phyloP scores from a whole-genome alignment of 1,140 invertebrate genomes.

The Heliconius nattereri region DNA sequence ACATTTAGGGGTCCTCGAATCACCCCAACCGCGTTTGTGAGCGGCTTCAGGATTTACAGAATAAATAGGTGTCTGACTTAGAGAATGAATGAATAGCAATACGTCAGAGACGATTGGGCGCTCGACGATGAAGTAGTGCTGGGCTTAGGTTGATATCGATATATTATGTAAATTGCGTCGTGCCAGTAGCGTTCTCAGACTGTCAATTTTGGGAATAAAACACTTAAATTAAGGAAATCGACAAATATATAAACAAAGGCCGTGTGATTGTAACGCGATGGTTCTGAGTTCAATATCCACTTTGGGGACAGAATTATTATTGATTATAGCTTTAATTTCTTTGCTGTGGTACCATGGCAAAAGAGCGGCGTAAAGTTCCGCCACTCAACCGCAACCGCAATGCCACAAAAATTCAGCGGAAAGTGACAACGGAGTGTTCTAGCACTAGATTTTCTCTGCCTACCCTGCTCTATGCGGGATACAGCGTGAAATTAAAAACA shows the following conservation, averaged over 20 bases:
- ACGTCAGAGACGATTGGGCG: conserved; percentile 68
- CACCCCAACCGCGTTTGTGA: conserved; percentile 38
- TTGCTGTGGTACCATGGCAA: not conserved
- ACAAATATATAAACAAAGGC: too few species aligned
- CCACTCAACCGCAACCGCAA: not conserved
- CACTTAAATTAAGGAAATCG: too few species aligned
- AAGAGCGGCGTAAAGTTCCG: not conserved
- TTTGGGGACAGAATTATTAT: too few species aligned
- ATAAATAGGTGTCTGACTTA: conserved; percentile 60
- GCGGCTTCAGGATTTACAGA: conserved; percentile 52
- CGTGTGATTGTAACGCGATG: too few species aligned
- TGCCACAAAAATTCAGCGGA: not conserved
- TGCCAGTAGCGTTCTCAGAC: too few species aligned
- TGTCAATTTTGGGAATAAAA: too few species aligned
- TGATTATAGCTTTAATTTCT: not conserved
- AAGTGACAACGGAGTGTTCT: not conserved
- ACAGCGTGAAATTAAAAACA: not conserved
- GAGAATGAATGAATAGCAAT: conserved; percentile 65
- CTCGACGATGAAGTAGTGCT: conserved; percentile 55
- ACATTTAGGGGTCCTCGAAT: conserved; percentile 32
- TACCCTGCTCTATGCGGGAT: not conserved
- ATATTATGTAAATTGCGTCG: too few species aligned
- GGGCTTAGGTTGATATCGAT: conserved; percentile 35
- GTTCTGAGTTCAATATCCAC: too few species aligned
- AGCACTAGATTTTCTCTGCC: not conserved